A percentile compares a stretch with the other conserved stretches of the same genome.
phyloP scores from a whole-genome alignment of 1,140 invertebrate genomes.

The Maconellicoccus hirsutus region DNA sequence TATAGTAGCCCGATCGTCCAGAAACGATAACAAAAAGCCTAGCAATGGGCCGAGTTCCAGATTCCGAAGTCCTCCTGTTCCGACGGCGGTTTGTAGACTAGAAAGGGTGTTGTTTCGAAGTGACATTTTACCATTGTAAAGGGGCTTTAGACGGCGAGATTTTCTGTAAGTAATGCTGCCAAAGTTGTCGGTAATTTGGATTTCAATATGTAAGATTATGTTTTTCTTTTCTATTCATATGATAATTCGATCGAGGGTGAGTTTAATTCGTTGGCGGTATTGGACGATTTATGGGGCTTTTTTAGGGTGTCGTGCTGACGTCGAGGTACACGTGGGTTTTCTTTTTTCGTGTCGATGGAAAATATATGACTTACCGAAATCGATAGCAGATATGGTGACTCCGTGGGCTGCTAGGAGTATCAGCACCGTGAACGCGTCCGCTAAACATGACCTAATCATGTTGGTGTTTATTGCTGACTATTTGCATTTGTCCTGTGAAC shows the following conservation, averaged over 20 bases:
- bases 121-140: neutral
- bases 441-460: conserved; percentile 18
- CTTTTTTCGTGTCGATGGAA: too few species aligned
- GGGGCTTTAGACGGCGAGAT: neutral
- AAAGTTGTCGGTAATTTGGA: neutral
- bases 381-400: neutral
- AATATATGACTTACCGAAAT: conserved; percentile 13
- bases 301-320: neutral
- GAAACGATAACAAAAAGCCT: conserved; percentile 14
- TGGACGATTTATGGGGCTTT: neutral
- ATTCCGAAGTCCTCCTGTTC: too few species aligned
- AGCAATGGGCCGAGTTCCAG: conserved; percentile 7
- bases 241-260: neutral
- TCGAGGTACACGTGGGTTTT: neutral
- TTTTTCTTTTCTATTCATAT: neutral
- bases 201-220: conserved; percentile 6
- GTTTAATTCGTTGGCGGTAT: neutral
- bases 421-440: neutral
- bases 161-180: neutral
- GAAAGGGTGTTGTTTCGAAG: neutral
- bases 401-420: neutral
- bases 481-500: conserved; percentile 8
- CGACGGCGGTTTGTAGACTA: too few species aligned
- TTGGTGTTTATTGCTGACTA: neutral
- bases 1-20: neutral